Evolutionary conservation across 2,797 vertebrate species (phyloP), one percentile per base, ranked within the genome.

Genomic region (Oryzias sinensis): DNA sequence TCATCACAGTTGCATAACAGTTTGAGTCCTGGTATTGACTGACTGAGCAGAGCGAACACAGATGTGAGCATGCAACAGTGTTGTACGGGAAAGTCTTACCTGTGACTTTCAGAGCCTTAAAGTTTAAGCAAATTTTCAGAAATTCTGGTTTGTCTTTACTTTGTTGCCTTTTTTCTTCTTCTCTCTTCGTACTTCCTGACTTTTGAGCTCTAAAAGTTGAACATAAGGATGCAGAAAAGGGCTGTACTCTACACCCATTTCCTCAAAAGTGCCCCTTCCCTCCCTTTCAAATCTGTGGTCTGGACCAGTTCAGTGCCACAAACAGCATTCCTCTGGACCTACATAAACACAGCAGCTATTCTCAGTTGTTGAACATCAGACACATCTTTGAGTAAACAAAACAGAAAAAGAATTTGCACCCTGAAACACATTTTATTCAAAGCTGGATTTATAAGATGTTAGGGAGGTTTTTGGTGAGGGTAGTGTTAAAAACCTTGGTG

Each of bases 191-290:
- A 49, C 45, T 67, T 24, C 5, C 29, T 49, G 9, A 60, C 16
- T 50, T 68, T 71, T 71, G 45, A 59, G 65, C 59, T 79, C 47
- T 50, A 41, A 56, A 66, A 62, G 62, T 68, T 57, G 11, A 41
- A 80, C 50, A 68, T 57, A 66, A 65, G 55, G 41, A 22, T 58
- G 63, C 42, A 65, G 65, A 55, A 44, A 44, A 77, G 84, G 89
- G 91, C 90, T 90, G 88, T 80, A 50, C 60, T 74, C 57, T 53
- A 82, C 82, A 81, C 82, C 83, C 89, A 88, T 88, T 92, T 92
- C 86, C 90, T 88, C 79, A 69, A 56, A 72, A 79, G 46, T 49
- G 62, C 59, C 77, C 57, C 63, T 63, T 66, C 79, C 84, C 81
- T 83, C 84, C 83, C 77, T 66, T 75, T 82, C 56, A 79, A 82